Base-by-base conservation (phyloP, 2,888 invertebrate genomes). In the Tanypteryx hageni region DNA sequence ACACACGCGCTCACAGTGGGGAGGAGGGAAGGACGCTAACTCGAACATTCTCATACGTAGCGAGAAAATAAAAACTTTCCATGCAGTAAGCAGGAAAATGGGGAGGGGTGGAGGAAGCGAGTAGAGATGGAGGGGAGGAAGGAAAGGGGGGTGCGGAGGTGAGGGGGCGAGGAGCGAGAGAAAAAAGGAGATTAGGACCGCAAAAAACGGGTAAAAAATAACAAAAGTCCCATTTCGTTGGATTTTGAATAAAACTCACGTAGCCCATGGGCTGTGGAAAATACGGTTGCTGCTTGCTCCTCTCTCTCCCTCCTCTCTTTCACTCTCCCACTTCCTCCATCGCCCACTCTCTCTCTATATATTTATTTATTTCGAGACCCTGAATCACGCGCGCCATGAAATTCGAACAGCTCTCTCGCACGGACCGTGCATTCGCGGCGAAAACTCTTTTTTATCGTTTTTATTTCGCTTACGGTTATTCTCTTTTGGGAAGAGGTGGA, bases 171-270 rank as follows among this genome's bases (percentile, higher is more conserved):
- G 61, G 61, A 31, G 58, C 14, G 44, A 31, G 44, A 27, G n/a
- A 89, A 44, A 86, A 86, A 59, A 64, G n/a, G 13, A 89, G 89
- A 89, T 89, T 64, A 64, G 89, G 44, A 89, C 89, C 86, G 56
- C 64, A n/a, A 59, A 89, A n/a, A 89, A 44, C 31, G 18, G 64
- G 13, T 44, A 64, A 89, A 89, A 64, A 89, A 89, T 89, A 89
- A 89, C 89, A 68, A 89, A 89, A 89, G 89, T 89, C 89, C n/a
- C 64, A 89, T 89, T 89, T 64, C 44, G 89, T 64, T 31, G 68
- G 56, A 89, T 89, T 89, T 89, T 64, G 64, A 89, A 89, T 89
- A 89, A 89, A 64, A 89, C 89, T 64, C 64, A 89, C 64, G 89
- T 68, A 89, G 64, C 64, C 76, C 89, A 64, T 9, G 44, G 89